Percentiles rank a stretch among this genome's conserved stretches.
phyloP scores from a whole-genome alignment of 2,888 invertebrate species.

The Hemaris fuciformis region DNA sequence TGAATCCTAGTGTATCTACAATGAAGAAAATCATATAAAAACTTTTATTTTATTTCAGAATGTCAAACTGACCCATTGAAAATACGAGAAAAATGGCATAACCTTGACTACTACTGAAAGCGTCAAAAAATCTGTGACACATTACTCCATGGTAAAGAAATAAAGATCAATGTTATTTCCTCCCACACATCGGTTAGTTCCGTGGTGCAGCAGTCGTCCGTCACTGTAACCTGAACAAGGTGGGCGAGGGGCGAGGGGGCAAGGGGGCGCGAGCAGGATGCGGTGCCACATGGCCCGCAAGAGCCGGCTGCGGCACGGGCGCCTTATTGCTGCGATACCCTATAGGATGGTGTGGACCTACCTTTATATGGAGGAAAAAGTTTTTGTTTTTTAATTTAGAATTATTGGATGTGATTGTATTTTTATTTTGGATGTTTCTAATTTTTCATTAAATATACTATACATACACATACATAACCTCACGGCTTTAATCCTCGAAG shows the following conservation, averaged over 20 bases:
- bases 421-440: background rate
- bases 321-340: constrained; percentile 24
- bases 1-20: too few species aligned
- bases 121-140: too few species aligned
- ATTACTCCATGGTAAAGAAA: background rate
- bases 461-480: too few species aligned
- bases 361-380: background rate
- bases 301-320: constrained; percentile 76
- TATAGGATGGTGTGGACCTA: constrained; percentile 35
- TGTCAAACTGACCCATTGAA: too few species aligned
- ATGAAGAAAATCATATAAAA: too few species aligned
- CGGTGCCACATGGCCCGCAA: constrained; percentile 73
- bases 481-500: too few species aligned
- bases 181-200: constrained; percentile 10
- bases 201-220: constrained; percentile 27
- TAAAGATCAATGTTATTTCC: background rate
- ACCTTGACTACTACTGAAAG: too few species aligned
- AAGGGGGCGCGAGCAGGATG: constrained; percentile 61
- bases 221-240: constrained; percentile 59
- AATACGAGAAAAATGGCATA: too few species aligned
- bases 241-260: constrained; percentile 42
- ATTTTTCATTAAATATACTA: background rate
- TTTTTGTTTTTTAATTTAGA: background rate
- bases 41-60: too few species aligned
- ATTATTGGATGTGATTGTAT: background rate